Percentiles rank a stretch among this genome's conserved stretches.
These are phyloP conservation scores for Ranitomeya variabilis DNA, from an alignment of 2,113 vertebrate species.

Conservation along the genomic window DNA sequence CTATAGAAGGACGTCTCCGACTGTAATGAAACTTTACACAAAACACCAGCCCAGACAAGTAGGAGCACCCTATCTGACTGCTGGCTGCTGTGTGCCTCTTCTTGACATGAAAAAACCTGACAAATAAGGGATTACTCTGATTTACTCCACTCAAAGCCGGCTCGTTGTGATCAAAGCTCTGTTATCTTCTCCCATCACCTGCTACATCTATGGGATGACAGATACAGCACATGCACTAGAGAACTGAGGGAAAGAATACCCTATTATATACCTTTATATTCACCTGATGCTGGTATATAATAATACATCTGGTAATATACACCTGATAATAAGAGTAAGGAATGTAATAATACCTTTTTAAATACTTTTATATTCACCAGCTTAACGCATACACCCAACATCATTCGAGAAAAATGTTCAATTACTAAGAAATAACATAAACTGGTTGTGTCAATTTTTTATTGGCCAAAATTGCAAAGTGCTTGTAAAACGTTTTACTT, in stretches of 20 bases:
- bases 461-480: too few relatives aligned
- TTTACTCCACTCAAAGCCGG: constrained; percentile 17
- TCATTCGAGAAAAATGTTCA: neutral
- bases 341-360: neutral
- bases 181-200: constrained; percentile 35
- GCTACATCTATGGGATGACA: neutral
- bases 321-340: too few relatives aligned
- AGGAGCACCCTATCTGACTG: constrained; percentile 51
- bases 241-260: neutral
- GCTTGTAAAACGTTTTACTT: too few relatives aligned
- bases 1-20: constrained; percentile 65
- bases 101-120: constrained; percentile 6
- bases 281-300: neutral
- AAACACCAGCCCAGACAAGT: constrained; percentile 70
- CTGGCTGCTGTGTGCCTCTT: constrained; percentile 1
- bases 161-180: constrained; percentile 34
- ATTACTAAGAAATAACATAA: neutral
- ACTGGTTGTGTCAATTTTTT: too few relatives aligned
- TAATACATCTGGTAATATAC: too few relatives aligned
- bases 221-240: neutral
- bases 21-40: constrained; percentile 68
- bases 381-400: neutral
- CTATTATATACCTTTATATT: neutral
- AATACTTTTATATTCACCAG: neutral
- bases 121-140: constrained; percentile 20